Base-by-base conservation (phyloP, 2,797 vertebrate species). In the Falco rusticolus region DNA sequence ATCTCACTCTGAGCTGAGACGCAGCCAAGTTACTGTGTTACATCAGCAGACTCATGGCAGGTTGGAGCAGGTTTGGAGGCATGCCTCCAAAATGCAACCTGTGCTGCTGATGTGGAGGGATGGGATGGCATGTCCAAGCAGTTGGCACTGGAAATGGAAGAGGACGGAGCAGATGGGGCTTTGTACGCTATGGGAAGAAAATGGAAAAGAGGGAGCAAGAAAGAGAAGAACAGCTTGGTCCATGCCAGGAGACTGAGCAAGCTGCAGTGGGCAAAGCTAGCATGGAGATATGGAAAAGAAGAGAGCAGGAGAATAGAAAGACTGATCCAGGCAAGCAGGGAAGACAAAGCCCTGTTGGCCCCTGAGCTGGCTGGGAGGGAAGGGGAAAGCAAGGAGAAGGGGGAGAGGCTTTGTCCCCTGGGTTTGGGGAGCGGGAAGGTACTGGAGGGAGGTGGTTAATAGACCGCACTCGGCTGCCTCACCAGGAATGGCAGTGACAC, bases 401-500 rank as follows among this genome's bases (percentile, higher is more conserved):
- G 13, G 53, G 25, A 84, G 47, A 82, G 33, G 15, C 22, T 92
- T 50, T 87, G 51, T 5, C 25, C 41, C 34, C 14, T 0, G 2
- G 33, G 16, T 47, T 64, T 21, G 45, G 20, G 56, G 31, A 81
- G 28, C 0, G 2, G 41, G 74, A 26, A 94, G 74, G 83, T 9
- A 0, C 41, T n/a, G 87, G 68, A 96, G 53, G 20, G 96, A 89
- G 92, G 81, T 75, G 72, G 90, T 91, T 94, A 94, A 95, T 39
- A 80, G 94, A 95, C 53, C 1, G 47, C 90, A 89, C 95, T 96
- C 28, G 37, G 96, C 97, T 97, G 97, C 97, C 95, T 97, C 91
- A 34, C 96, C 89, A 90, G 92, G 94, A 98, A 91, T 91, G 90
- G 94, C 84, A 97, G 87, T 98, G 98, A 97, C 97, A 98, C 98